phyloP scores from a whole-genome alignment of 2,113 vertebrate genomes.

The Tragulus kanchil region DNA sequence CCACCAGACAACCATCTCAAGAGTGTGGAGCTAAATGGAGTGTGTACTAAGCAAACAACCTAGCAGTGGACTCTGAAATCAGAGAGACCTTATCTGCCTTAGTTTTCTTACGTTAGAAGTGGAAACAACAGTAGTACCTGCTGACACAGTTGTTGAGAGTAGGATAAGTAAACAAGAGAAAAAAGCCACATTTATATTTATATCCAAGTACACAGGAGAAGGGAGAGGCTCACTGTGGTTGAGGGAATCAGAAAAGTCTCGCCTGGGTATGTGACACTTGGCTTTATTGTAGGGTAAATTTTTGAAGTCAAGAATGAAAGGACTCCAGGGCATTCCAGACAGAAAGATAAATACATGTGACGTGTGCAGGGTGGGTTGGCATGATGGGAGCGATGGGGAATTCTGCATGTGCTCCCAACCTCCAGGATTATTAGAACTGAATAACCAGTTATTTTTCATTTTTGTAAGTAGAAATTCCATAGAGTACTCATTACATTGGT shows the following conservation, averaged over 20 bases:
- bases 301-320: not conserved
- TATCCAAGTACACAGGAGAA: not conserved
- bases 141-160: not conserved
- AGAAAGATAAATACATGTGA: not conserved
- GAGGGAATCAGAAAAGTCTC: constrained; percentile 11
- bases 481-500: not conserved
- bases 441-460: constrained; percentile 18
- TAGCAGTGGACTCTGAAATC: constrained; percentile 20
- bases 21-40: not conserved
- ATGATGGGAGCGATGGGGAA: not conserved
- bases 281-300: not conserved
- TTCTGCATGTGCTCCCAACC: not conserved
- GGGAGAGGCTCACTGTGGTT: not conserved
- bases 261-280: not conserved
- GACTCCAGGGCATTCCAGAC: not conserved
- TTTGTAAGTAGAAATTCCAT: not conserved
- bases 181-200: not conserved
- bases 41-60: not conserved
- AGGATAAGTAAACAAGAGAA: constrained; percentile 3
- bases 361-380: not conserved
- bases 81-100: not conserved
- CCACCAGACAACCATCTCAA: not conserved
- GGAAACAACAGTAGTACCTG: not conserved
- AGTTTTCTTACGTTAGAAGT: constrained; percentile 13
- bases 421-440: constrained; percentile 4